These are phyloP conservation scores for Pogonognathellus flavescens DNA, from an alignment of 1,140 invertebrate species.

Conservation along the genomic window DNA sequence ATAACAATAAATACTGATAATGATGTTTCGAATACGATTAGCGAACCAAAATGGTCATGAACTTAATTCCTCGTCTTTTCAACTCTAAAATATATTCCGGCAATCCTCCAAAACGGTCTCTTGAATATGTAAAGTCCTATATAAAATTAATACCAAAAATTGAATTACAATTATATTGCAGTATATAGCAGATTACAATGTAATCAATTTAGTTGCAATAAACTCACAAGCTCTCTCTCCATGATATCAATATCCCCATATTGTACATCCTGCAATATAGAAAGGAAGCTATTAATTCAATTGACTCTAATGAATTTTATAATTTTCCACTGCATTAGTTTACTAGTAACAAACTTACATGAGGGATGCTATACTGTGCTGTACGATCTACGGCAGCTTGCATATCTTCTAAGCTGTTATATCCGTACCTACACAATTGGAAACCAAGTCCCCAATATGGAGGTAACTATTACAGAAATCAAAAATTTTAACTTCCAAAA, in stretches of 20 bases:
- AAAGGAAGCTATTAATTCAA: constrained; percentile 44
- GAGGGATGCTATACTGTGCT: constrained; percentile 69
- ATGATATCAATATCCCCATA: constrained; percentile 74
- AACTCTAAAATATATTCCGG: constrained; percentile 81
- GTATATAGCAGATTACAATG: too few species aligned
- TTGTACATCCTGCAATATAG: constrained; percentile 70
- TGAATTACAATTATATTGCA: too few species aligned
- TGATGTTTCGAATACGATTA: too few species aligned
- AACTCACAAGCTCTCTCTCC: constrained; percentile 73
- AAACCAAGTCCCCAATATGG: constrained; percentile 40
- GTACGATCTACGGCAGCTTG: constrained; percentile 69
- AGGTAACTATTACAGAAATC: not conserved
- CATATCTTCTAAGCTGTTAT: constrained; percentile 69
- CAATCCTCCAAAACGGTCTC: constrained; percentile 77
- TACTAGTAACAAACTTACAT: too few species aligned
- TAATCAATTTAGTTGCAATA: not conserved
- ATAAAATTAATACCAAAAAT: constrained; percentile 67
- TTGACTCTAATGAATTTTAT: too few species aligned
- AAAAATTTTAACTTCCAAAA: too few species aligned
- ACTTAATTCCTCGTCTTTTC: constrained; percentile 69
- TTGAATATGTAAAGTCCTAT: constrained; percentile 88
- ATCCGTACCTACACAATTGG: constrained; percentile 70
- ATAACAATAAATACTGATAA: not conserved
- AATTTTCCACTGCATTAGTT: too few species aligned
- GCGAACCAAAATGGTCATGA: constrained; percentile 70